Base-by-base conservation (phyloP, 1,140 invertebrate genomes). In the Episyrphus balteatus region DNA sequence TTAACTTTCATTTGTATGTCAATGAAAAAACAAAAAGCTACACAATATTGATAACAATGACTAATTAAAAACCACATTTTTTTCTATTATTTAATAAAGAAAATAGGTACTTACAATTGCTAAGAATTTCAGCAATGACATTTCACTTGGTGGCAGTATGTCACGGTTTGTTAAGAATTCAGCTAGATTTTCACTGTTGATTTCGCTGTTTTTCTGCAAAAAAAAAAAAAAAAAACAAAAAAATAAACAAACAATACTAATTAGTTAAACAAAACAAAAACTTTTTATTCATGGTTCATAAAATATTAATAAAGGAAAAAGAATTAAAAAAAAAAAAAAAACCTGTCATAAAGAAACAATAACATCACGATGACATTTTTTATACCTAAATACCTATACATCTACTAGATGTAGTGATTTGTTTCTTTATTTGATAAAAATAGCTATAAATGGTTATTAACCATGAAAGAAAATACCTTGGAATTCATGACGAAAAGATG, bases 101-200 rank as follows among this genome's bases (percentile, higher is more conserved):
- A 26, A 42, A 37, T n/a, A n/a, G n/a, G 53, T 55, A 78, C 77
- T 78, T 71, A 80, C 78, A 69, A 80, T 70, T 46, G 78, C 78
- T 50, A 80, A 65, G 59, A 78, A 77, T 69, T 80, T 79, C 31
- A 80, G 68, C 50, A 80, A 58, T 13, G 78, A 77, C 70, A 76
- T 76, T 46, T 74, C 53, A 51, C 47, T 57, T 49, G 53, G 49
- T 51, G 49, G 53, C 52, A 51, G 36, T 33, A 48, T 54, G 48
- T 55, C 55, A 50, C 56, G 59, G 47, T 62, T 60, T 30, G 53
- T 55, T 51, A 66, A 62, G 59, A 61, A 66, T 51, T 63, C 59
- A 48, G 52, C 57, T 52, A 66, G 51, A 53, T 65, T 63, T 42
- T 52, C 49, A 48, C 59, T 65, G 54, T 62, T 62, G 34, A 59